Evolutionary conservation across 2,113 vertebrate species (phyloP).

Genomic region (Arvicanthis niloticus): DNA sequence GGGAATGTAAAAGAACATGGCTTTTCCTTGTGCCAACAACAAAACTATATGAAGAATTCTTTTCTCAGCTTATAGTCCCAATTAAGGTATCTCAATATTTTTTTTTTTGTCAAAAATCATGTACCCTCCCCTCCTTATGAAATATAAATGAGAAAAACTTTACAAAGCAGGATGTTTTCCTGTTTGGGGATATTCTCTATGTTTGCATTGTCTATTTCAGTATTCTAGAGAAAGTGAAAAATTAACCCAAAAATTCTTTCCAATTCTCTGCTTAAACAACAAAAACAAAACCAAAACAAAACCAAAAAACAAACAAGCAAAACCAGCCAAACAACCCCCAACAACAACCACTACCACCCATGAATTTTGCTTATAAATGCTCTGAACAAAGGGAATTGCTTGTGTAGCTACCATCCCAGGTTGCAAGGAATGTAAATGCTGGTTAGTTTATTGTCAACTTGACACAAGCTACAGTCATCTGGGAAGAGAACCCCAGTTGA

Average conservation of each 20-base stretch:
- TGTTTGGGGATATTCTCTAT: not conserved
- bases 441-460: not conserved
- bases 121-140: not conserved
- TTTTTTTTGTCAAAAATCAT: slow-evolving; percentile 4
- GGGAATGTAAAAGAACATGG: slow-evolving; percentile 24
- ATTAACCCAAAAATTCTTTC: slow-evolving; percentile 42
- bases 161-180: not conserved
- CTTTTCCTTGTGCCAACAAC: not conserved
- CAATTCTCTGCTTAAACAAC: not conserved
- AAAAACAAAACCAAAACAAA: not conserved
- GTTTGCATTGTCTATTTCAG: slow-evolving; percentile 31
- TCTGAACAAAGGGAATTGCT: not conserved
- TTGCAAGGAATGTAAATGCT: not conserved
- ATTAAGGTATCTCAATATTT: slow-evolving; percentile 38
- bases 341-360: too few species aligned
- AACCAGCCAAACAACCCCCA: too few species aligned
- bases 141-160: not conserved
- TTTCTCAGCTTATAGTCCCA: not conserved
- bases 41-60: slow-evolving; percentile 13
- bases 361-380: not conserved
- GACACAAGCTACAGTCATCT: not conserved
- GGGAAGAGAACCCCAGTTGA: not conserved
- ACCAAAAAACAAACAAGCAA: too few species aligned
- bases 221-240: slow-evolving; percentile 27
- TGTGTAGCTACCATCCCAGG: not conserved